Conservation (phyloP, 1,140 invertebrate species). For the Drosophila mojavensis region DNA sequence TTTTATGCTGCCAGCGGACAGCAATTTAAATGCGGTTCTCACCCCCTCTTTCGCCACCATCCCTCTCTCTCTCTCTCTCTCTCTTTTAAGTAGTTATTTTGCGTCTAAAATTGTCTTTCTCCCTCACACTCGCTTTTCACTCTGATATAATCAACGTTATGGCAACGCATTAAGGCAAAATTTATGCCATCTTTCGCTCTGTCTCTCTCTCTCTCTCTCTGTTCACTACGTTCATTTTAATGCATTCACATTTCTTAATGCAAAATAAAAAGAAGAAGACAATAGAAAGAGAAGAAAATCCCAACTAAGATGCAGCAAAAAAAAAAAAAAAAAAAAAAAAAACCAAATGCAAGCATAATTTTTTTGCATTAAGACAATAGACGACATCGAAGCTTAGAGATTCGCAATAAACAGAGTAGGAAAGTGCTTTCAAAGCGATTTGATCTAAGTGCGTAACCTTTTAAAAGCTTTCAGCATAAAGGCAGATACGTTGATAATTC, state of each 20-base stretch:
- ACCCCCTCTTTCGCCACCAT: background rate
- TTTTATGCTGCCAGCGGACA: constrained; percentile 42
- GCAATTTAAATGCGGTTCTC: constrained; percentile 52
- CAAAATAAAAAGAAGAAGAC: constrained; percentile 23
- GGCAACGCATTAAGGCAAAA: constrained; percentile 64
- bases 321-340: constrained; percentile 3
- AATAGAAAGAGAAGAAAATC: constrained; percentile 15
- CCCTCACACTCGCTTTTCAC: background rate
- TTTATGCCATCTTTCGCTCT: constrained; percentile 65
- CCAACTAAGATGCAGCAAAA: background rate
- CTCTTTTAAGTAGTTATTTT: background rate
- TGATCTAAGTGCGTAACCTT: constrained; percentile 15
- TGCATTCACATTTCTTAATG: constrained; percentile 63
- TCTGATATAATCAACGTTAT: constrained; percentile 70
- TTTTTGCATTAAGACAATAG: constrained; percentile 25
- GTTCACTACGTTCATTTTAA: constrained; percentile 45
- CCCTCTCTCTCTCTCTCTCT: background rate
- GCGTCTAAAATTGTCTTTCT: background rate
- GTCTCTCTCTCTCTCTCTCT: constrained; percentile 14
- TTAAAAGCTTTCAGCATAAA: constrained; percentile 11
- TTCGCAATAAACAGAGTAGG: background rate
- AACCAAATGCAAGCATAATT: constrained; percentile 46
- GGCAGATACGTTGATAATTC: too few relatives aligned
- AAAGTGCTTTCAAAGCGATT: constrained; percentile 35
- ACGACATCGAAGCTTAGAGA: constrained; percentile 4